A percentile compares a stretch with the other conserved stretches of the same genome.
These are phyloP conservation scores for Lucifuga dentata DNA, from an alignment of 2,113 vertebrate species.

Conservation along the genomic window DNA sequence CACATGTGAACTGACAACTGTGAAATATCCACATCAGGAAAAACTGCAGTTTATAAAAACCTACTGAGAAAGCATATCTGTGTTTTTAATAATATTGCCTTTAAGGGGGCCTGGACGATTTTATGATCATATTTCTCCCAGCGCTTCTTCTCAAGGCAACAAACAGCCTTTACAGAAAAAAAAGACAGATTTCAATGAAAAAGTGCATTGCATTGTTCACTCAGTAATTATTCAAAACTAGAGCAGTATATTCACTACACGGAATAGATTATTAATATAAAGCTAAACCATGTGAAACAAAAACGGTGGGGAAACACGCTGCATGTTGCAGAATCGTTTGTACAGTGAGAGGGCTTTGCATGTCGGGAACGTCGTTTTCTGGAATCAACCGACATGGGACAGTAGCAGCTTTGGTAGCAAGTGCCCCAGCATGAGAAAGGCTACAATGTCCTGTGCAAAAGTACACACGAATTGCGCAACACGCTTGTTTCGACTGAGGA, in stretches of 20 bases:
- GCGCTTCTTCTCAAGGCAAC: constrained; percentile 48
- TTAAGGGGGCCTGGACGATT: constrained; percentile 27
- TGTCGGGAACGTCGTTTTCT: constrained; percentile 31
- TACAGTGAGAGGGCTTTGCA: constrained; percentile 62
- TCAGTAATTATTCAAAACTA: constrained; percentile 60
- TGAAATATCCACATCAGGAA: constrained; percentile 33
- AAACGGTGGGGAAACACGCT: constrained; percentile 45
- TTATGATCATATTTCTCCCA: constrained; percentile 19
- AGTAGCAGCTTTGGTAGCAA: constrained; percentile 49
- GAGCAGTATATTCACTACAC: constrained; percentile 68
- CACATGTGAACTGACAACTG: constrained; percentile 29
- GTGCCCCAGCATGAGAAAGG: constrained; percentile 30
- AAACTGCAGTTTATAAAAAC: constrained; percentile 52
- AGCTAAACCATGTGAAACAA: constrained; percentile 61
- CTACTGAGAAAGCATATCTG: constrained; percentile 43
- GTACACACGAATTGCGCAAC: constrained; percentile 33
- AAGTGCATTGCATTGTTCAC: constrained; percentile 75
- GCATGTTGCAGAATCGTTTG: constrained; percentile 56
- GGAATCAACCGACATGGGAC: constrained; percentile 30
- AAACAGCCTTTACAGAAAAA: constrained; percentile 43
- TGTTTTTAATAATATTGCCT: constrained; percentile 64
- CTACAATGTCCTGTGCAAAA: constrained; percentile 43
- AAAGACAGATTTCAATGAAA: constrained; percentile 56
- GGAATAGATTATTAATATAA: constrained; percentile 58
- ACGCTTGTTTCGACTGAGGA: constrained; percentile 26